Evolutionary conservation across 2,888 invertebrate genomes (phyloP).

Genomic region (Sphinx pinastri): DNA sequence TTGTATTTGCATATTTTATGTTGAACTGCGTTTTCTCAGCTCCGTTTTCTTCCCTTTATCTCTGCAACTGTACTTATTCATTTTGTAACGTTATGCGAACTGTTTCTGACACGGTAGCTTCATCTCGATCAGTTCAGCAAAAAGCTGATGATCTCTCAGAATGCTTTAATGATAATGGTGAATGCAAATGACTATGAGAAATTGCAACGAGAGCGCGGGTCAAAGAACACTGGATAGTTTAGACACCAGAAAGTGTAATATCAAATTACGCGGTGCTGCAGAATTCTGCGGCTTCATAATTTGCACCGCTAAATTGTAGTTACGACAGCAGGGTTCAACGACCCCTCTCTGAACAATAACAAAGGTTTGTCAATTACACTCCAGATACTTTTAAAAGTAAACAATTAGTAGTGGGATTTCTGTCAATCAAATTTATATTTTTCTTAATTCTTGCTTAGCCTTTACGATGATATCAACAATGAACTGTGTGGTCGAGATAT

Average conservation of each 20-base stretch:
- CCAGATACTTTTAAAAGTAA: constrained; percentile 4
- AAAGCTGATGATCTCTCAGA: constrained; percentile 14
- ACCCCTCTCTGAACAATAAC: constrained; percentile 55
- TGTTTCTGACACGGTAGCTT: constrained; percentile 4
- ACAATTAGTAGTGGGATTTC: not conserved
- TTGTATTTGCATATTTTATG: no score
- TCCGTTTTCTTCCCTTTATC: no score
- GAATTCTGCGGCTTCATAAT: constrained; percentile 55
- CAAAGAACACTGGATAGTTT: constrained; percentile 48
- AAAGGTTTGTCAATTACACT: constrained; percentile 42
- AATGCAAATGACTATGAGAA: not conserved
- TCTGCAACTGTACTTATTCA: not conserved
- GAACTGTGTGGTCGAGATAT: no score
- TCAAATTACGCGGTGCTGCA: constrained; percentile 60
- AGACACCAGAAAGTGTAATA: constrained; percentile 48
- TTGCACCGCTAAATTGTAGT: constrained; percentile 54
- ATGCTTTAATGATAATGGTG: constrained; percentile 8
- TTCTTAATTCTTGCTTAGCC: no score
- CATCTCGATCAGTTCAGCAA: not conserved
- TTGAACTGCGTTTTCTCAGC: no score
- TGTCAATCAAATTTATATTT: not conserved
- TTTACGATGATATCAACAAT: no score
- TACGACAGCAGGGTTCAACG: constrained; percentile 60
- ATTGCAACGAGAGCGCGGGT: constrained; percentile 28
- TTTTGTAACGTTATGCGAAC: not conserved